phyloP scores from a whole-genome alignment of 2,113 vertebrate species.

The Daubentonia madagascariensis region DNA sequence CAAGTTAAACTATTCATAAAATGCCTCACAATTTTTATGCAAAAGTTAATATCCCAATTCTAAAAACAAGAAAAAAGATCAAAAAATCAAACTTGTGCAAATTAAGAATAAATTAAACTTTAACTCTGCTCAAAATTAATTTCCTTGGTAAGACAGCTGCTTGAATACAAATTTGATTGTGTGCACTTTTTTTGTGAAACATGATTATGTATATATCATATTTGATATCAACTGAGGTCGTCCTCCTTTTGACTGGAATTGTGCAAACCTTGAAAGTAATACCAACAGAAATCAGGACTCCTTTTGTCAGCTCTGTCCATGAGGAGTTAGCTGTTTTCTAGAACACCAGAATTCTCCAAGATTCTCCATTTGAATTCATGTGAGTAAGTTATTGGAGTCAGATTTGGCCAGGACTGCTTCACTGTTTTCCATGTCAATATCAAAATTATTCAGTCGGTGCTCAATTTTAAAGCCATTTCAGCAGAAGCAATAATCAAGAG shows the following conservation, averaged over 20 bases:
- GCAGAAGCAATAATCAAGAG: not conserved
- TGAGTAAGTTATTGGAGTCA: not conserved
- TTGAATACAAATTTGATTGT: not conserved
- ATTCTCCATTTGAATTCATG: not conserved
- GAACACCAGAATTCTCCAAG: not conserved
- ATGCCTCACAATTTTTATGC: not conserved
- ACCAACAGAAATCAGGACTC: not conserved
- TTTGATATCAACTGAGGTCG: not conserved
- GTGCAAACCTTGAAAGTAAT: not conserved
- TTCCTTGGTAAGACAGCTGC: not conserved
- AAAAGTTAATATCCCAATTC: not conserved
- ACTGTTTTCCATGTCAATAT: not conserved
- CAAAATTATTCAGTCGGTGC: not conserved
- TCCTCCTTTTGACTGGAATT: not conserved
- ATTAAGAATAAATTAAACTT: slow-evolving; percentile 38
- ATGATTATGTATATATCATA: not conserved
- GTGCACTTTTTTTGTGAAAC: not conserved
- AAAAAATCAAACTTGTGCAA: slow-evolving; percentile 29
- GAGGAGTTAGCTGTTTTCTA: not conserved
- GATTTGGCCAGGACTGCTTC: not conserved
- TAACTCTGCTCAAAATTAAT: slow-evolving; percentile 36
- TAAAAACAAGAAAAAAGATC: not conserved
- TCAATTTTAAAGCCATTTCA: not conserved
- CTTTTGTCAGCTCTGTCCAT: not conserved
- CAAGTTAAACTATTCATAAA: slow-evolving; percentile 5